Evolutionary conservation across 1,140 invertebrate species (phyloP), one percentile per base, ranked within the genome.

Genomic region (Rhopalosiphum maidis): DNA sequence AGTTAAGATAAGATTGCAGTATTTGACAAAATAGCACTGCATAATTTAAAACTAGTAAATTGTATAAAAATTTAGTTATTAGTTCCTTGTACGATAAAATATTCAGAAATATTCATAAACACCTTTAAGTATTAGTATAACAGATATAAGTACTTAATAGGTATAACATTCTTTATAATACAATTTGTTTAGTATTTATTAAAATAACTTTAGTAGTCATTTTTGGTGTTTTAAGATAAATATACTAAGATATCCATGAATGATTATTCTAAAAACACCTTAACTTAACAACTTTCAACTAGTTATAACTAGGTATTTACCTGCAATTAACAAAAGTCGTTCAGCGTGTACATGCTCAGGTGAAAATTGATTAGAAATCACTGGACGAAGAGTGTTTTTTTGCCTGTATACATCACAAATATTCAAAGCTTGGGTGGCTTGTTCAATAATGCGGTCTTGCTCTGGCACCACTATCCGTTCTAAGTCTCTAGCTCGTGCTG

Each of bases 361-460:
- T 3, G 54, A 41, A 68, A 90, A 90, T 43, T 60, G 60, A 68
- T 41, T 43, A 90, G 37, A 41, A 6, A n/a, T 18, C 37, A n/a
- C 41, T n/a, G 89, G 37, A 1, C 89, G 89, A 68, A 68, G 89
- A 30, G 54, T 55, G 30, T 43, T 90, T 30, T n/a, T 68, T 43
- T 90, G 54, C 37, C 89, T 68, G 23, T 60, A 90, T n/a, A 68
- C 25, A n/a, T 90, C 54, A 0, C 89, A 90, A 30, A 90, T 68
- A 41, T 90, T 90, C 2, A 90, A 41, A 7, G 89, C 89, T 68
- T 90, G 89, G 9, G 89, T 90, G 22, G 89, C 89, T 90, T 90
- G 89, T 15, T 90, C 89, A 90, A 90, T 90, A n/a, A 90, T 90
- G 0, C 89, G 89, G 30, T 90, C 89, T 68, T 90, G 89, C 35